Conservation (phyloP, 2,113 vertebrate genomes). For the Corvus hawaiiensis region DNA sequence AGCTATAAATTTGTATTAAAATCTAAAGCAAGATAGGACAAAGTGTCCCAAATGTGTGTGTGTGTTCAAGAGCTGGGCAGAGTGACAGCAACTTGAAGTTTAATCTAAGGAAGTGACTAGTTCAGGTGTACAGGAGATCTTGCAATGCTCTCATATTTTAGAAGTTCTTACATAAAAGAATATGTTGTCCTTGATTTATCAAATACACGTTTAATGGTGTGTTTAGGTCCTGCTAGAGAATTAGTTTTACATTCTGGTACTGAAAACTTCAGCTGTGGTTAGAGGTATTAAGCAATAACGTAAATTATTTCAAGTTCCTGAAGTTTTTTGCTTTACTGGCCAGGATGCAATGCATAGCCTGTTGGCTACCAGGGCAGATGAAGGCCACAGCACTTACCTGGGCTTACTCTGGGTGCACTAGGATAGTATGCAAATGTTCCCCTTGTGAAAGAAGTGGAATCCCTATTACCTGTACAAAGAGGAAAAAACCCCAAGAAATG, state of each 20-base stretch:
- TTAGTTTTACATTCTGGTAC: neutral
- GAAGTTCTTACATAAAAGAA: neutral
- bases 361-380: neutral
- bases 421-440: neutral
- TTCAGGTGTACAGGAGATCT: neutral
- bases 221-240: neutral
- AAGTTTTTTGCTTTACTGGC: neutral
- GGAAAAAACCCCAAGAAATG: neutral
- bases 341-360: neutral
- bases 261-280: neutral
- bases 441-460: neutral
- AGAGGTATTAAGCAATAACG: neutral
- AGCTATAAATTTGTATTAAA: neutral
- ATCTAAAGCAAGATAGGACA: neutral
- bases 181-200: neutral
- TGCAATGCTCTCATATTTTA: neutral
- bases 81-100: neutral
- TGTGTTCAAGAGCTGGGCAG: neutral
- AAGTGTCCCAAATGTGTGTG: neutral
- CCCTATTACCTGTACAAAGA: constrained; percentile 18
- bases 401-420: neutral
- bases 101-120: neutral
- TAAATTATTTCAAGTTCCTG: neutral
- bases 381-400: constrained; percentile 21
- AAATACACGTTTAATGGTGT: accelerated